Evolutionary conservation across 2,113 vertebrate genomes (phyloP).

Genomic region (Isurus oxyrinchus): DNA sequence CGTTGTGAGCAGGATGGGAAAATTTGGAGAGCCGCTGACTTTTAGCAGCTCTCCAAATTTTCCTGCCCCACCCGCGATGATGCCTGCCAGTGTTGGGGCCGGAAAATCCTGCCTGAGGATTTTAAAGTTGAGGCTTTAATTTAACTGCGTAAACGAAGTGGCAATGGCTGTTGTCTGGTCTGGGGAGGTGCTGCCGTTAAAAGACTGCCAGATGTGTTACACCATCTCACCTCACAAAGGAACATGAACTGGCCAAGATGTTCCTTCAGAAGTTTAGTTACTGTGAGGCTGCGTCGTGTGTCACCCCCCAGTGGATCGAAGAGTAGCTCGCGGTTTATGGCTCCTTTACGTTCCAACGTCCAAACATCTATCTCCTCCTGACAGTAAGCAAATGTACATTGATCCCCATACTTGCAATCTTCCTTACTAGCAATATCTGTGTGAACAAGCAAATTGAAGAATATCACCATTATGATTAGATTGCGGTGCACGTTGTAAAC

Average conservation of each 20-base stretch:
- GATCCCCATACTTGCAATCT: conserved; percentile 82
- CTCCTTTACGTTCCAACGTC: conserved; percentile 83
- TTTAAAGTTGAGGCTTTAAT: background rate
- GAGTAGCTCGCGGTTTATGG: conserved; percentile 74
- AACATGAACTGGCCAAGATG: conserved; percentile 84
- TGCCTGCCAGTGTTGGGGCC: too few relatives aligned
- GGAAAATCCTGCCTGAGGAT: background rate
- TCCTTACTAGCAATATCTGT: conserved; percentile 80
- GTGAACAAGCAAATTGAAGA: conserved; percentile 53
- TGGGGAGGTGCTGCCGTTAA: background rate
- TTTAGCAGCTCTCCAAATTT: too few relatives aligned
- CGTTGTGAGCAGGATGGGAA: too few relatives aligned
- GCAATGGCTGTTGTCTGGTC: background rate
- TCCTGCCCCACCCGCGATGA: too few relatives aligned
- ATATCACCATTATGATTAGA: background rate
- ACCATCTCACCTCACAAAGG: conserved; percentile 77
- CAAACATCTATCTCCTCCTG: conserved; percentile 96
- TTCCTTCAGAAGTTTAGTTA: conserved; percentile 73
- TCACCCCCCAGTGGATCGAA: conserved; percentile 64
- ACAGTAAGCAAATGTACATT: conserved; percentile 92
- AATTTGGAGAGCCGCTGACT: too few relatives aligned
- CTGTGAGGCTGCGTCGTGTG: conserved; percentile 65
- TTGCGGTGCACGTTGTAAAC: background rate
- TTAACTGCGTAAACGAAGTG: background rate
- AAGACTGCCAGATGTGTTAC: background rate